Evolutionary conservation across 2,888 invertebrate genomes (phyloP), one percentile per base, ranked within the genome.

Genomic region (Seira musarum): DNA sequence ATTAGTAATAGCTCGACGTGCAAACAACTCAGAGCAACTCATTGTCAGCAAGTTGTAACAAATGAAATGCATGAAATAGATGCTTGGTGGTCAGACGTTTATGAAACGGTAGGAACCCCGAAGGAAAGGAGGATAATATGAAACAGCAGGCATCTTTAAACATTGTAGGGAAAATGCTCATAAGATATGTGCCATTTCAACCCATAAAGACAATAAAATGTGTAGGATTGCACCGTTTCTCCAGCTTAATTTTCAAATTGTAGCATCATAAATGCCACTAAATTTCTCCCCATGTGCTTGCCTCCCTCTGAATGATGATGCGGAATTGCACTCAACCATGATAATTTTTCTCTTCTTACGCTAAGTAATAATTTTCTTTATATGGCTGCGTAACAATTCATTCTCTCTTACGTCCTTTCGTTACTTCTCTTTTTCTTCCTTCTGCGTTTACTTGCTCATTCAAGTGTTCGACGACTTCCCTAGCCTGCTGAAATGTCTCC

Each of bases 381-480:
- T 40, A 30, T 70, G 40, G 46, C 35, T 63, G 22, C 60, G 71
- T 71, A 65, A 57, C 75, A 75, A 77, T 77, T 77, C 76, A 77
- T 77, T 63, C 63, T 21, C 21, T 17, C 21, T 6, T 63, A 21
- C 22, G 5, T 63, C 30, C 30, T 72, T 68, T 72, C 67, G 10
- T 63, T n/a, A n/a, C n/a, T n/a, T 24, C n/a, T 8, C 17, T 68
- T 46, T 22, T 46, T 24, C 35, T 61, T 63, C 19, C 17, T 19
- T 57, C 70, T 30, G 68, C 66, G 66, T 80, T 61, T 64, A 73
- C 64, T 22, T 75, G 80, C 65, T 80, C 74, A 75, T 64, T 71
- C 70, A 46, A 57, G 69, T 80, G 70, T 71, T 77, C 80, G 80
- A 80, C 74, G 69, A 80, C 75, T 75, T 80, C 75, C 80, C 80